A percentile compares a stretch with the other conserved stretches of the same genome.
phyloP scores from a whole-genome alignment of 2,797 vertebrate genomes.

The Xiphophorus birchmanni region DNA sequence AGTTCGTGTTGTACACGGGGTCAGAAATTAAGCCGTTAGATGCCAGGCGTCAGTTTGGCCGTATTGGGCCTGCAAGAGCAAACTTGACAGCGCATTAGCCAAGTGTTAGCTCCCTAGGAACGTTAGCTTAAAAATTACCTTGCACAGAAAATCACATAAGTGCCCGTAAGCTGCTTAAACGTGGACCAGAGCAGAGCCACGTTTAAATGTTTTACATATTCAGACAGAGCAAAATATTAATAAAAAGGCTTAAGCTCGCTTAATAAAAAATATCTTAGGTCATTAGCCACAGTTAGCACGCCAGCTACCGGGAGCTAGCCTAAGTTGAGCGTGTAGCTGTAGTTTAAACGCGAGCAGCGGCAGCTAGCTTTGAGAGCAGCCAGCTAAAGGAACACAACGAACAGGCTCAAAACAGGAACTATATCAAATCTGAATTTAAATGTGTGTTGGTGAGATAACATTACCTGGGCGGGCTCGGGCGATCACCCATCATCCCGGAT shows the following conservation, averaged over 20 bases:
- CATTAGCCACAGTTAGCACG: constrained; percentile 50
- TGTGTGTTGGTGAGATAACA: constrained; percentile 45
- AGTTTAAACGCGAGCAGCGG: constrained; percentile 35
- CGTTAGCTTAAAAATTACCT: constrained; percentile 47
- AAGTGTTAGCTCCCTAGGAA: constrained; percentile 49
- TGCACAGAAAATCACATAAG: background rate
- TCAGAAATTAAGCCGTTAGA: constrained; percentile 27
- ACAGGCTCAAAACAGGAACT: background rate
- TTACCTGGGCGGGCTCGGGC: constrained; percentile 76
- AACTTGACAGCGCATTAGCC: constrained; percentile 56
- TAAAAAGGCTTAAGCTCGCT: background rate
- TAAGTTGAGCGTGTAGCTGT: constrained; percentile 49
- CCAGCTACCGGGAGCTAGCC: constrained; percentile 72
- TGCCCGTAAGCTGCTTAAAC: constrained; percentile 1
- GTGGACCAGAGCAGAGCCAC: accelerated
- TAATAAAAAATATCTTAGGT: constrained; percentile 18
- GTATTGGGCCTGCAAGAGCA: constrained; percentile 55
- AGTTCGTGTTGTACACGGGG: constrained; percentile 8
- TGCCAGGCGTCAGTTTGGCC: constrained; percentile 22
- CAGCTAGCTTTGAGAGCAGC: constrained; percentile 31
- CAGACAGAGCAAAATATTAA: background rate
- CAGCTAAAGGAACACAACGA: constrained; percentile 37
- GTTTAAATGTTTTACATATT: accelerated
- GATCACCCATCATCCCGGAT: constrained; percentile 77
- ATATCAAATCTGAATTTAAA: background rate